Conservation (phyloP, 1,140 invertebrate genomes). For the Holcopasites calliopsidis region DNA sequence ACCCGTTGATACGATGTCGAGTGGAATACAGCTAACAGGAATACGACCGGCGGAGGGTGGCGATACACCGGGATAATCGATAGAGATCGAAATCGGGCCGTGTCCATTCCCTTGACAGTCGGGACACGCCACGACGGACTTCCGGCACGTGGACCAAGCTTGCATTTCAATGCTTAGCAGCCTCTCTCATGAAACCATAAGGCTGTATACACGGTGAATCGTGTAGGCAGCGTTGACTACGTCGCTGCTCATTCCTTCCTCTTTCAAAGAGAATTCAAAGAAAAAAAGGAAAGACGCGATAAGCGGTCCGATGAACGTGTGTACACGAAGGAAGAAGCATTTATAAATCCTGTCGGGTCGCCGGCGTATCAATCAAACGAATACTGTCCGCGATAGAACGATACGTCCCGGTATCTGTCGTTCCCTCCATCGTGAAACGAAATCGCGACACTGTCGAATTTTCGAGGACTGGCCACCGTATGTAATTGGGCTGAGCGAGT, state of each 20-base stretch:
- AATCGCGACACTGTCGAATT: too few relatives aligned
- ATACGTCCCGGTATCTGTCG: too few relatives aligned
- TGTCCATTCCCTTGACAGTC: conserved; percentile 51
- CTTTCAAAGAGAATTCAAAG: background rate
- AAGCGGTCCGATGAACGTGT: background rate
- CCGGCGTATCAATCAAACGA: background rate
- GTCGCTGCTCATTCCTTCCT: background rate
- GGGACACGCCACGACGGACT: conserved; percentile 54
- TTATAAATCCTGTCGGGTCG: background rate
- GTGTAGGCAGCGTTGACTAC: conserved; percentile 26
- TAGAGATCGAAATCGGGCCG: conserved; percentile 55
- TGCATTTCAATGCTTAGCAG: conserved; percentile 52
- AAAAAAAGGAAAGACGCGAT: background rate
- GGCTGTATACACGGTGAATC: conserved; percentile 13
- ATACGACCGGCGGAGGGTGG: conserved; percentile 9
- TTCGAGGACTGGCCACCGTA: too few relatives aligned
- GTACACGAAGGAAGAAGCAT: too few relatives aligned
- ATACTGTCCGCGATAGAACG: too few relatives aligned
- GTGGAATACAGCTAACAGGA: conserved; percentile 16
- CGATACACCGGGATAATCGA: conserved; percentile 49
- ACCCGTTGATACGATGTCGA: background rate
- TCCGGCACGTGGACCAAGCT: conserved; percentile 59
- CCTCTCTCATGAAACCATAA: conserved; percentile 48
- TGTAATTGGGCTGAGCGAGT: too few relatives aligned
- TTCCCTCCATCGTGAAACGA: too few relatives aligned